Conservation (phyloP, 2,797 vertebrate genomes). For the Mastacembelus armatus region DNA sequence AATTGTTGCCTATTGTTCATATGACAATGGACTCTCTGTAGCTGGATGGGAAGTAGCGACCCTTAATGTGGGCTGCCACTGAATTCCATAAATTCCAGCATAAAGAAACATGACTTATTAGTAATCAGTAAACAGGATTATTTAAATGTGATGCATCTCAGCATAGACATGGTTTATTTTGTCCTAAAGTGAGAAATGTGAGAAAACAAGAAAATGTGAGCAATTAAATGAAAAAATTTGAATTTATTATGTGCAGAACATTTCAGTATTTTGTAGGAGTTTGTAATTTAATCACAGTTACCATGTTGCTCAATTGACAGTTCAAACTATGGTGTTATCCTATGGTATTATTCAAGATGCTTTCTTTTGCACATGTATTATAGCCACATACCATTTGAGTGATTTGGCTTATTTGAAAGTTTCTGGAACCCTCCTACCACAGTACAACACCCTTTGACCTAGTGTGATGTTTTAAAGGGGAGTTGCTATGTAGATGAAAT, state of each 20-base stretch:
- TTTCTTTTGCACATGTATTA: background rate
- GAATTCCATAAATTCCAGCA: slow-evolving; percentile 69
- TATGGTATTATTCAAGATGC: background rate
- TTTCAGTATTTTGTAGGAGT: slow-evolving; percentile 23
- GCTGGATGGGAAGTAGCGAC: slow-evolving; percentile 41
- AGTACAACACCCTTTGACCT: background rate
- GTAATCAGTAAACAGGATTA: slow-evolving; percentile 4
- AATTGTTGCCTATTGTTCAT: slow-evolving; percentile 67
- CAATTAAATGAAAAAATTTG: slow-evolving; percentile 26
- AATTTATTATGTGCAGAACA: background rate
- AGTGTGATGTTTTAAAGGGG: slow-evolving; percentile 19
- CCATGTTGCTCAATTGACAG: too few relatives aligned
- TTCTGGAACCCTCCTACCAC: background rate
- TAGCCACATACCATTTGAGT: background rate
- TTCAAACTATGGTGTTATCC: background rate
- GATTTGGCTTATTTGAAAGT: slow-evolving; percentile 7
- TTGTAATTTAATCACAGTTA: background rate
- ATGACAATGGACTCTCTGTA: slow-evolving; percentile 74
- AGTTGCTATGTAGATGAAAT: slow-evolving; percentile 46
- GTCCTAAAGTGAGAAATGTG: background rate
- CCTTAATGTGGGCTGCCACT: slow-evolving; percentile 28
- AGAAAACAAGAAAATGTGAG: slow-evolving; percentile 41
- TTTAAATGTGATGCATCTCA: background rate
- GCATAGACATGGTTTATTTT: background rate
- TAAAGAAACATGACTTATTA: slow-evolving; percentile 28